Conservation (phyloP, 2,888 invertebrate genomes). For the Busseola fusca region DNA sequence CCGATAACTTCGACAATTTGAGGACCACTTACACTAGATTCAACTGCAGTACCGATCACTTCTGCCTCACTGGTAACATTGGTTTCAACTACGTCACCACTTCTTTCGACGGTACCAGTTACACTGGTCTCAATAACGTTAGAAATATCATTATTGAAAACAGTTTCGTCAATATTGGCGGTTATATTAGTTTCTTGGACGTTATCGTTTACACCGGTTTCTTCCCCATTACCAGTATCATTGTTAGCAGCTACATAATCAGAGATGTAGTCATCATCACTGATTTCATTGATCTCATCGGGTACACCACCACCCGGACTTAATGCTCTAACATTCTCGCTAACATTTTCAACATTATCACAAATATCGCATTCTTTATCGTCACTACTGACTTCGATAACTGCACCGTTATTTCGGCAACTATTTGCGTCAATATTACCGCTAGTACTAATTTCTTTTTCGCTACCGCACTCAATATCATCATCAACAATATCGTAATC, state of each 20-base stretch:
- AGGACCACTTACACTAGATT: not conserved
- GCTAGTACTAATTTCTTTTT: not conserved
- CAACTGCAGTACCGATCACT: not conserved
- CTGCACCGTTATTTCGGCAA: not conserved
- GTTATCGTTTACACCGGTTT: not conserved
- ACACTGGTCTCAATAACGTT: not conserved
- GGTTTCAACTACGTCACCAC: not conserved
- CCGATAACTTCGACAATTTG: not conserved
- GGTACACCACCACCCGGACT: not conserved
- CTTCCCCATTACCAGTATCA: not conserved
- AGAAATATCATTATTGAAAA: not conserved
- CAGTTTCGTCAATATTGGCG: not conserved
- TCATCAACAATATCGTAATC: not conserved
- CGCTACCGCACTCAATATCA: not conserved
- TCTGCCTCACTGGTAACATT: not conserved
- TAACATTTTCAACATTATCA: not conserved
- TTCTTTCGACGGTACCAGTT: not conserved
- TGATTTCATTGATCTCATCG: slow-evolving; percentile 12
- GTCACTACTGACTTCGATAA: slow-evolving; percentile 17
- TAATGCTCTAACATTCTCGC: not conserved
- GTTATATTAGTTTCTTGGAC: not conserved
- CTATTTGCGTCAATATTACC: not conserved
- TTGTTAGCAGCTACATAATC: not conserved
- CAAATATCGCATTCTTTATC: slow-evolving; percentile 13
- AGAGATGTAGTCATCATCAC: slow-evolving; percentile 8